Base-by-base conservation (phyloP, 1,140 invertebrate species). In the Ceratitis capitata region DNA sequence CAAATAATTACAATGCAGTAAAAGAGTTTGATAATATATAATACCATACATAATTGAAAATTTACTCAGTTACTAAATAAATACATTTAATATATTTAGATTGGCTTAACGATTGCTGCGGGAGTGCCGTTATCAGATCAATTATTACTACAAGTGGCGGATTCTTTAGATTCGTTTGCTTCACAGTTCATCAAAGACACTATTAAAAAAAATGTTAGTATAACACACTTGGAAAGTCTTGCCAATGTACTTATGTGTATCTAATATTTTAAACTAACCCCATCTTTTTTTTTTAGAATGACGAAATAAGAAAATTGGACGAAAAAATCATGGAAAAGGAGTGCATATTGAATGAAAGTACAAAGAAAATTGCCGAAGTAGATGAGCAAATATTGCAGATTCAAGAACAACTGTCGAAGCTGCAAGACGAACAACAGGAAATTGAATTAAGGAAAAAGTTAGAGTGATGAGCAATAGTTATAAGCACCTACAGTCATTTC, bases 371-470 rank as follows among this genome's bases (percentile, higher is more conserved):
- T 61, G 91, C 90, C 12, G 86, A 91, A 87, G 87, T 92, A 6
- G 89, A 92, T 83, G 89, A 94, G 87, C 94, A 95, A 89, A 89
- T 96, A 83, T 92, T 94, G 49, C 93, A 94, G 42, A 89, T 96
- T 42, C 95, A 96, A 88, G 92, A 92, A 4, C 94, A 96, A 89
- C 89, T 96, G 61, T 92, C 94, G 29, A 92, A 93, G 6, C 87
- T 94, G 47, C 91, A 90, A 7, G 88, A 92, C 84, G 92, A 93
- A 87, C 92, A 93, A 74, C 87, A 91, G 5, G 93, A 93, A 19
- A 89, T 85, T 35, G 90, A 93, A n/a, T n/a, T n/a, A 69, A 56
- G 87, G 61, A 92, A 89, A 61, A 94, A 94, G 85, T 92, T 92
- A 88, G 90, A 89, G 92, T 92, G 88, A 86, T 47, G 32, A 26